A percentile compares a stretch with the other conserved stretches of the same genome.
Conservation (phyloP, 64 coral and sea anemone genomes). For the Montipora sp. region DNA sequence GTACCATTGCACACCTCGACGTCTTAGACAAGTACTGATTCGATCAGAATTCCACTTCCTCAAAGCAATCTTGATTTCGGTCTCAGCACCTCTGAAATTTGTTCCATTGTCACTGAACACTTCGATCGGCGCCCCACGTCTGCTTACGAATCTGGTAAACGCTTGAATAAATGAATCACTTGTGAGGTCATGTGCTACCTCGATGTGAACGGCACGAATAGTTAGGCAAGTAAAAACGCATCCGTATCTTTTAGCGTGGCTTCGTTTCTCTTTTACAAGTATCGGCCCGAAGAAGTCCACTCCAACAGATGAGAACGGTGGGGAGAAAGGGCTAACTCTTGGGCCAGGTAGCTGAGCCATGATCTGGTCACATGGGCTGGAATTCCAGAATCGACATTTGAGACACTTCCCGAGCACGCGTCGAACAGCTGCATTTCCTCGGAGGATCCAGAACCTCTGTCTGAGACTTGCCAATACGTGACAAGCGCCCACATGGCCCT, state of each 20-base stretch:
- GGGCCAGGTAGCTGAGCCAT: neutral
- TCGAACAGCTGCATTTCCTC: neutral
- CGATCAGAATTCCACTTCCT: conserved; percentile 4
- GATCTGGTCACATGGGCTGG: neutral
- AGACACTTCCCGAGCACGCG: neutral
- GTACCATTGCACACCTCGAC: conserved; percentile 31
- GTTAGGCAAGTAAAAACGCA: conserved; percentile 59
- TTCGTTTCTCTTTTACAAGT: neutral
- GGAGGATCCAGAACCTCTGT: neutral
- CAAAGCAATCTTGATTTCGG: neutral
- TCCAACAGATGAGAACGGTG: neutral
- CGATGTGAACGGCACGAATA: too few species aligned
- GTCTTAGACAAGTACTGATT: neutral
- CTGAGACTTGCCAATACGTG: neutral
- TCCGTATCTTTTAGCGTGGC: conserved; percentile 24
- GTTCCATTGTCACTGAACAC: conserved; percentile 67
- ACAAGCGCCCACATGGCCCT: neutral
- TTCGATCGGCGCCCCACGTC: conserved; percentile 9
- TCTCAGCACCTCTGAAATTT: conserved; percentile 64
- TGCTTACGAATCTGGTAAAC: conserved; percentile 12
- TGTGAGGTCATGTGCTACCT: conserved; percentile 32
- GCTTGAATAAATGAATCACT: conserved; percentile 49
- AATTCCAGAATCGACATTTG: neutral
- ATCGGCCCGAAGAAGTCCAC: conserved; percentile 29
- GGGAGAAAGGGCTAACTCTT: neutral